Percentiles rank a stretch among this genome's conserved stretches.
Evolutionary conservation across 2,888 invertebrate species (phyloP).

Genomic region (Frankliniella intonsa): DNA sequence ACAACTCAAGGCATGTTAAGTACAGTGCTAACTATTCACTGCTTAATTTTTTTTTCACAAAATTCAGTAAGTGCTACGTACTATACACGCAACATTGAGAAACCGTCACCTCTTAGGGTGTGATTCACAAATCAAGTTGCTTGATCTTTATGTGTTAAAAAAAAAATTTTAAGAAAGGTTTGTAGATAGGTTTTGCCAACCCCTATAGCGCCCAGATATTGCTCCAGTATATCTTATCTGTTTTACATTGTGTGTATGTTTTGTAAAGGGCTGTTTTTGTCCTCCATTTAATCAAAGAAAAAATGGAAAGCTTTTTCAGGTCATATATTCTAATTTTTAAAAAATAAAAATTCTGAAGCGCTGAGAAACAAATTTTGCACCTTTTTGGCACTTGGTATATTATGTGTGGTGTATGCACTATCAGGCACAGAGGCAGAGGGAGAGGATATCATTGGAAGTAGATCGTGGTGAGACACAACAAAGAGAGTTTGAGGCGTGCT

Average conservation of each 20-base stretch:
- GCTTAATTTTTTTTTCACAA: conserved; percentile 29
- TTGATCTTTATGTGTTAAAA: background rate
- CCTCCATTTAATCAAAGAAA: background rate
- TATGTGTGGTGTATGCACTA: conserved; percentile 37
- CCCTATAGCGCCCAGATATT: background rate
- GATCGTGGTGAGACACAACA: conserved; percentile 59
- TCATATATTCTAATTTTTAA: background rate
- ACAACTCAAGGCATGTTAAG: conserved; percentile 57
- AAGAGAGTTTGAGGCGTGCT: conserved; percentile 62
- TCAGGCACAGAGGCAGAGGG: conserved; percentile 53
- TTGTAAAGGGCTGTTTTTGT: background rate
- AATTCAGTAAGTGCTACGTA: background rate
- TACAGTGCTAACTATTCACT: conserved; percentile 44
- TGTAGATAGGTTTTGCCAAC: background rate
- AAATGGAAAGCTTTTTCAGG: background rate
- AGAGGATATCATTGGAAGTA: conserved; percentile 56
- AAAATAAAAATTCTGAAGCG: conserved; percentile 23
- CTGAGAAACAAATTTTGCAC: conserved; percentile 12
- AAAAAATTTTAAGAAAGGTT: background rate
- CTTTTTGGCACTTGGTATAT: conserved; percentile 32
- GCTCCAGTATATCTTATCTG: background rate
- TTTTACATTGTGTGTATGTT: background rate
- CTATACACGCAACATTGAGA: background rate
- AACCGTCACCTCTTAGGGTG: too few relatives aligned
- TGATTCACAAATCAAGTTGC: too few relatives aligned